Evolutionary conservation across 2,888 invertebrate species (phyloP), one percentile per base, ranked within the genome.

Genomic region (Petrophora chlorosata): DNA sequence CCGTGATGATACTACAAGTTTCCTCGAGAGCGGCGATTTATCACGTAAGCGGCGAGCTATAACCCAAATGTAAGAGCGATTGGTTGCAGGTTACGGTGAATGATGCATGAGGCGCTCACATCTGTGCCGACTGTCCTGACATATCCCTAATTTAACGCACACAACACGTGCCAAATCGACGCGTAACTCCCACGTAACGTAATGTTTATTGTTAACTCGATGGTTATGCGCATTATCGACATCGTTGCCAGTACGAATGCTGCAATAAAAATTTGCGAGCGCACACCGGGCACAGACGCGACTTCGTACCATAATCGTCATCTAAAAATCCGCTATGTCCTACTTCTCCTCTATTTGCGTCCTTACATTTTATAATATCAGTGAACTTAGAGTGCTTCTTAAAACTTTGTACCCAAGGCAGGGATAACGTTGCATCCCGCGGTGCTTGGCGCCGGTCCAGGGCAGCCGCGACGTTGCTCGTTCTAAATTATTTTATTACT

Each of bases 401-500:
- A 70, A 74, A 79, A 79, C 68, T 80, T 79, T 70, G 61, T 65
- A 52, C 56, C 56, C 63, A 58, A 64, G 59, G 59, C 67, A 64
- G 56, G 75, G 75, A 74, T 76, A 76, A 71, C 62, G 69, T 69
- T 61, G 70, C 70, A 70, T 65, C 70, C 76, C 61, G 70, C 63
- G 61, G 68, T 67, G 66, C 57, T 69, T 83, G 83, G 83, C 82
- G 59, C 49, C 45, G 49, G 41, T 75, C 82, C 83, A 83, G 64
- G 48, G 63, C 56, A 70, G 74, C 73, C 72, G 68, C 68, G 70
- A 67, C 61, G 61, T 66, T 47, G 61, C 56, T 54, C 70, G 63
- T 73, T 75, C 70, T 71, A 76, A 81, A 82, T 82, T 80, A 82
- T 79, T 79, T 76, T 80, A 82, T 78, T 68, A 73, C 78, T 77